Percentiles rank a stretch among this genome's conserved stretches.
These are phyloP conservation scores for Porites cylindrica DNA, from an alignment of 92 coral and sea anemone species.

Conservation along the genomic window DNA sequence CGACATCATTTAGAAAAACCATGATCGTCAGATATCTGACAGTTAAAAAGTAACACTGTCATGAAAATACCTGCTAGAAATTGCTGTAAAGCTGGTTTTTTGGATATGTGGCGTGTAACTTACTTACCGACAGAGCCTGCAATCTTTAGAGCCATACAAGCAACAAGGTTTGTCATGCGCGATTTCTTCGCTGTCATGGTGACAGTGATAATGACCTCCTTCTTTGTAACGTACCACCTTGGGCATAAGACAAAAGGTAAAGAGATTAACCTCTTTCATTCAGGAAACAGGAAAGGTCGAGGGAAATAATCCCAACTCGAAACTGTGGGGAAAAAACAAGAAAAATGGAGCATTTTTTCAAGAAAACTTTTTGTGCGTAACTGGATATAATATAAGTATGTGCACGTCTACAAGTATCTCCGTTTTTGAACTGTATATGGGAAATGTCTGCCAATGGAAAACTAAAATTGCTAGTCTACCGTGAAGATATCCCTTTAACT, in stretches of 20 bases:
- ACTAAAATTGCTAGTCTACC: neutral
- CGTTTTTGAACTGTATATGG: no score
- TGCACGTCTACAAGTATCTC: no score
- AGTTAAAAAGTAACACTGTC: neutral
- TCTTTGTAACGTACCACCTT: conserved; percentile 87
- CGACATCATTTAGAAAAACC: conserved; percentile 91
- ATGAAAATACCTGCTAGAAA: neutral
- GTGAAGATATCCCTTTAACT: neutral
- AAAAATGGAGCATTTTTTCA: no score
- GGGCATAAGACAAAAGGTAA: neutral
- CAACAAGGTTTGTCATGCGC: conserved; percentile 83
- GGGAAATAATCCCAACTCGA: neutral
- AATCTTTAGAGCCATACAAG: conserved; percentile 81
- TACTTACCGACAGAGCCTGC: conserved; percentile 91
- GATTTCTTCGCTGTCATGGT: conserved; percentile 89
- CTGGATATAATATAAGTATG: no score
- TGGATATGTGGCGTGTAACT: no score
- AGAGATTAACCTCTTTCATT: neutral
- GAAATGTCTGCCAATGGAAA: neutral
- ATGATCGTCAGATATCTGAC: conserved; percentile 80
- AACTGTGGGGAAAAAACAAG: neutral
- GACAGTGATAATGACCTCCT: conserved; percentile 90
- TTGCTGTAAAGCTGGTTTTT: neutral
- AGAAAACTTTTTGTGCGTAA: no score
- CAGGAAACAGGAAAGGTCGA: neutral